A percentile compares a stretch with the other conserved stretches of the same genome.
Evolutionary conservation across 1,140 invertebrate species (phyloP).

Genomic region (Drosophila punjabiensis): DNA sequence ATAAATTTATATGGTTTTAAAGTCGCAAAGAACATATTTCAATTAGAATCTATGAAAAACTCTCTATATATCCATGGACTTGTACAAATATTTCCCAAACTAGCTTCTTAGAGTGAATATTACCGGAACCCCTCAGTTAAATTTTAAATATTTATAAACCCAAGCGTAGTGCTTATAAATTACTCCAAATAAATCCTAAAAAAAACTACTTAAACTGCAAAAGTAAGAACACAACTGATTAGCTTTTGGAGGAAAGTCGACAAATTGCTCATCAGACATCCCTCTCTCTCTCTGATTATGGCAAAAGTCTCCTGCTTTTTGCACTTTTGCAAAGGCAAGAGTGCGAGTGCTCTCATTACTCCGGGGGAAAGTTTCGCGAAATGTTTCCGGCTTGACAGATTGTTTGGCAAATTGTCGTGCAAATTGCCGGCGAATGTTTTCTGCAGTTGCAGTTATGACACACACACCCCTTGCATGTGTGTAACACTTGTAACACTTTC

Average conservation of each 20-base stretch:
- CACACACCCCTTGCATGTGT: not conserved
- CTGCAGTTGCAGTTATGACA: slow-evolving; percentile 30
- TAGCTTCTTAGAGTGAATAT: no score
- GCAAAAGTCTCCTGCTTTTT: slow-evolving; percentile 6
- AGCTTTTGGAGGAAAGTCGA: slow-evolving; percentile 13
- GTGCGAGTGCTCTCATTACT: slow-evolving; percentile 35
- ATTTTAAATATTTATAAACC: not conserved
- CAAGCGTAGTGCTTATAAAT: not conserved
- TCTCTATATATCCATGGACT: no score
- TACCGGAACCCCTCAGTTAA: not conserved
- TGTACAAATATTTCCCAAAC: no score
- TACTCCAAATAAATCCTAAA: not conserved
- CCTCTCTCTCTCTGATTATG: slow-evolving; percentile 17
- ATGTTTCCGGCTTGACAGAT: slow-evolving; percentile 47
- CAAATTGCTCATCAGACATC: slow-evolving; percentile 32
- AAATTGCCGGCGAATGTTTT: slow-evolving; percentile 38
- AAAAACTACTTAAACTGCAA: not conserved
- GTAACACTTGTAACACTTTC: slow-evolving; percentile 24
- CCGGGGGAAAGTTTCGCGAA: slow-evolving; percentile 32
- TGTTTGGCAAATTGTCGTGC: slow-evolving; percentile 54
- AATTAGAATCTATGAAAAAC: no score
- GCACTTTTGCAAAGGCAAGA: slow-evolving; percentile 4
- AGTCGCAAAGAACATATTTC: no score
- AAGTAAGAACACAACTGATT: slow-evolving; percentile 28
- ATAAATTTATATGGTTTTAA: no score